Evolutionary conservation across 2,113 vertebrate species (phyloP), one percentile per base, ranked within the genome.

Genomic region (Leptobrachium leishanense): DNA sequence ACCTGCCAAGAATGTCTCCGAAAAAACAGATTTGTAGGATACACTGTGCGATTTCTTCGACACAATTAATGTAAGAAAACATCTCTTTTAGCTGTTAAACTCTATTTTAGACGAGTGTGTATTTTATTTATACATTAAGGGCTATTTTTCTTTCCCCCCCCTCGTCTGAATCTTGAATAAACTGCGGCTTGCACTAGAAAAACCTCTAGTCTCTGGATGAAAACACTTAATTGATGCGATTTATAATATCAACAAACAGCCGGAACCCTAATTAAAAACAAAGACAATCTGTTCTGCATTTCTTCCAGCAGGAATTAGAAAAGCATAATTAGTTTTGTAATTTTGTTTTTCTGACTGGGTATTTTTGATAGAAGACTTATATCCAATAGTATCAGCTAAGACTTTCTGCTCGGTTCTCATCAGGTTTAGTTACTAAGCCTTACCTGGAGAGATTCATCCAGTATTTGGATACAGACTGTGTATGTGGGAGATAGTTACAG

Each of bases 221-320:
- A 81, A 81, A 74, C 78, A 81, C 78, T 81, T 81, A 81, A 81
- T 81, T 81, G 72, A 81, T 74, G 78, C 78, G 78, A 81, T 81
- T 81, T 81, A 81, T 81, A 81, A 81, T 81, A 81, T 81, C 78
- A 81, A 81, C 78, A 81, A 81, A 81, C 78, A 81, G 78, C 78
- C 71, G 78, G 78, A 74, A 74, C 78, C 78, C 78, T 81, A 81
- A 81, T 81, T 81, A 81, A 81, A 81, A 81, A 81, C 78, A 81
- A 74, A 81, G 78, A 74, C 78, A 81, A 81, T 81, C 78, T 81
- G 78, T 81, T 81, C 78, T 74, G 71, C 67, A 63, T 81, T 79
- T 81, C 72, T 68, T 81, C 78, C 72, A 81, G 77, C 77, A 80
- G 77, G 77, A 80, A 80, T 80, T 80, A 80, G 77, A 80, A 74